Evolutionary conservation across 2,113 vertebrate species (phyloP).

Genomic region (Lophotis ruficrista): DNA sequence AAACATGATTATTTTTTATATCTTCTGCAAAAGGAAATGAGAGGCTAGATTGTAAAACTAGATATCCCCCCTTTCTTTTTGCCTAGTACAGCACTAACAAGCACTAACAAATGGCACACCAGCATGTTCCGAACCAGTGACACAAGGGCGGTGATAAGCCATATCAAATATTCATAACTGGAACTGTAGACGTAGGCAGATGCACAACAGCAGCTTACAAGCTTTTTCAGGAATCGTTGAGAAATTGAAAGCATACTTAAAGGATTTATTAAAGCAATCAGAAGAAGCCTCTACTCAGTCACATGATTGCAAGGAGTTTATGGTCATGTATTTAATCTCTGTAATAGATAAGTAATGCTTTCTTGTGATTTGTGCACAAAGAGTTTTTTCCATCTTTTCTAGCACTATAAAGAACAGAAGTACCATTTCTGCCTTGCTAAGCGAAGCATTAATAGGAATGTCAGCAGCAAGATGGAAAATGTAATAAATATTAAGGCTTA

Average conservation of each 20-base stretch:
- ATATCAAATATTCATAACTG: conserved; percentile 74
- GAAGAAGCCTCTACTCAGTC: conserved; percentile 55
- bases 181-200: conserved; percentile 66
- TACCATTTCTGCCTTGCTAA: conserved; percentile 65
- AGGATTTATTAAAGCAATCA: conserved; percentile 80
- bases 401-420: conserved; percentile 21
- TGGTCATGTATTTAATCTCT: conserved; percentile 71
- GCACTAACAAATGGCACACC: conserved; percentile 35
- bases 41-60: conserved; percentile 40
- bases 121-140: conserved; percentile 21
- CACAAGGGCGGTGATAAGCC: conserved; percentile 52
- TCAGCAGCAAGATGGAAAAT: conserved; percentile 56
- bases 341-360: conserved; percentile 71
- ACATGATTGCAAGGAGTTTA: conserved; percentile 75
- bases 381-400: conserved; percentile 70
- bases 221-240: conserved; percentile 70
- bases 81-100: conserved; percentile 53
- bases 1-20: conserved; percentile 59
- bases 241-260: conserved; percentile 73
- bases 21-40: conserved; percentile 65
- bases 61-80: conserved; percentile 15
- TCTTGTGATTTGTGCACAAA: conserved; percentile 73
- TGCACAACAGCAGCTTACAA: conserved; percentile 64
- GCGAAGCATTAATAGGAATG: conserved; percentile 58
- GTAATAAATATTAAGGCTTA: conserved; percentile 70